phyloP scores from a whole-genome alignment of 2,113 vertebrate genomes.

The Camelus bactrianus region DNA sequence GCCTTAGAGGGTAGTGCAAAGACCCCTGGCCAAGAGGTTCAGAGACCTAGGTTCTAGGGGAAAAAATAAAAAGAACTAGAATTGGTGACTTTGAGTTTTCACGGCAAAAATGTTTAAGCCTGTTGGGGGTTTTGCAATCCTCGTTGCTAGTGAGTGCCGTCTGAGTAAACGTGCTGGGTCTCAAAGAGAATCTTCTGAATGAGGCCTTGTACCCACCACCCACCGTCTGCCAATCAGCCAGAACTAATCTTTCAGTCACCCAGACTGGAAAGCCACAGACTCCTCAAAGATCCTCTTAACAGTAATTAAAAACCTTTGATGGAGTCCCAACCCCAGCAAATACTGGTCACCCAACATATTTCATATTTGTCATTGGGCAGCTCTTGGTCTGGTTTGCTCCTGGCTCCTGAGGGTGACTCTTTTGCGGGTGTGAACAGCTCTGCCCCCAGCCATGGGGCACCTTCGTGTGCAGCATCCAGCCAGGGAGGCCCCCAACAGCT shows the following conservation, averaged over 20 bases:
- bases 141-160: fast-evolving
- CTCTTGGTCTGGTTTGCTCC: background rate
- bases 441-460: background rate
- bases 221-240: slow-evolving; percentile 69
- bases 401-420: background rate
- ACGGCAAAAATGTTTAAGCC: background rate
- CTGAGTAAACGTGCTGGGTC: background rate
- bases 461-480: background rate
- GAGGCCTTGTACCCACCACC: background rate
- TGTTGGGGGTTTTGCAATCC: too few species aligned
- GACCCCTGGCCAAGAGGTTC: background rate
- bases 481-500: too few species aligned
- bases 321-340: slow-evolving; percentile 72
- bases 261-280: slow-evolving; percentile 51
- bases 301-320: slow-evolving; percentile 85
- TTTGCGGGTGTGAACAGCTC: too few species aligned
- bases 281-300: slow-evolving; percentile 46
- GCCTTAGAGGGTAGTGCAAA: fast-evolving
- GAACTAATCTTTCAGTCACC: slow-evolving; percentile 77
- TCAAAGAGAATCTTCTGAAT: background rate
- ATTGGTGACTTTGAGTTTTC: background rate
- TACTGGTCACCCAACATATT: background rate
- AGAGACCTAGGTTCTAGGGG: too few species aligned
- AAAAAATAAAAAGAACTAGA: background rate
- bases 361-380: background rate